A percentile compares a stretch with the other conserved stretches of the same genome.
Conservation (phyloP, 2,797 vertebrate genomes). For the Psittacula derbiana region DNA sequence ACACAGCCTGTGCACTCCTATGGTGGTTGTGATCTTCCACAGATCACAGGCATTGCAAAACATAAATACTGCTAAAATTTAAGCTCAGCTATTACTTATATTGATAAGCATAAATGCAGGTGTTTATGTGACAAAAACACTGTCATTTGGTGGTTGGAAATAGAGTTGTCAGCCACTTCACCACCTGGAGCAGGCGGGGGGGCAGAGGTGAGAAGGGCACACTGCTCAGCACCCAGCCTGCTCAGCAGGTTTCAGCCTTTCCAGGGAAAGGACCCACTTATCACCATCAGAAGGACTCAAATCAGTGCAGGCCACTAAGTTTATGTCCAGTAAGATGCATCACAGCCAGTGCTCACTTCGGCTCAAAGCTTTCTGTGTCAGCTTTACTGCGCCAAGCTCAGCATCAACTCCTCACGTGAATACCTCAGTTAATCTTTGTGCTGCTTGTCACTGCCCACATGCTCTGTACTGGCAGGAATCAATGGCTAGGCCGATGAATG, state of each 20-base stretch:
- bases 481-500: background rate
- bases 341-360: fast-evolving
- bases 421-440: too few relatives aligned
- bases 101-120: background rate
- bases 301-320: fast-evolving
- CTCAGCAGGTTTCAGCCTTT: background rate
- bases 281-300: background rate
- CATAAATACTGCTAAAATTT: fast-evolving
- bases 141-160: background rate
- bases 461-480: background rate
- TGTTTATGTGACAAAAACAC: background rate
- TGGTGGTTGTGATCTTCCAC: background rate
- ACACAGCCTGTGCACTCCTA: background rate
- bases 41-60: background rate
- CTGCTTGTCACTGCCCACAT: background rate
- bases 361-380: background rate
- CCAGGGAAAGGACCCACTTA: background rate
- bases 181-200: background rate
- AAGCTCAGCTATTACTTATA: background rate
- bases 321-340: background rate
- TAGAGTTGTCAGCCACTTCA: background rate
- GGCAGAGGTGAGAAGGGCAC: background rate
- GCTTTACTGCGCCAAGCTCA: background rate
- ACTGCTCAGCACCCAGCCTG: background rate
- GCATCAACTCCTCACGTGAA: background rate